These are phyloP conservation scores for Heliconius eleuchia DNA, from an alignment of 1,140 invertebrate genomes.

Conservation along the genomic window DNA sequence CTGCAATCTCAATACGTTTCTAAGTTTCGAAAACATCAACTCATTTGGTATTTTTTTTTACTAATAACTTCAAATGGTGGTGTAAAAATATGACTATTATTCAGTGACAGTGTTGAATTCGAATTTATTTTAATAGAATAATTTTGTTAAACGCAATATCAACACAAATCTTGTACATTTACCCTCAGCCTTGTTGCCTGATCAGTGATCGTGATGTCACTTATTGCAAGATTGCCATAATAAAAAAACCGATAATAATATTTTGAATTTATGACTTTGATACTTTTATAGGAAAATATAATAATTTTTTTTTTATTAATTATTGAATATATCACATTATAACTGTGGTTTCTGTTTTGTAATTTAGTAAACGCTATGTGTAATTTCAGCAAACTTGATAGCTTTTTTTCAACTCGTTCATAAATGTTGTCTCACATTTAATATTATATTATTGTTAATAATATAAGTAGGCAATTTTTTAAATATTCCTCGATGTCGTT, in stretches of 20 bases:
- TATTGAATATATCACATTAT: neutral
- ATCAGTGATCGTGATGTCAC: neutral
- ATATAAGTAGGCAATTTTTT: neutral
- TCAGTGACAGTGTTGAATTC: conserved; percentile 31
- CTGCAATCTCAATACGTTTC: conserved; percentile 14
- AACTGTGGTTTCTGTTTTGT: neutral
- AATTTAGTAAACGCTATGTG: neutral
- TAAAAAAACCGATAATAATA: conserved; percentile 5
- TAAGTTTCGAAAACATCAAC: neutral
- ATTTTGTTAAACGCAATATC: conserved; percentile 24
- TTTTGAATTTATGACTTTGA: conserved; percentile 9
- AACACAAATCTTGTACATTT: conserved; percentile 15
- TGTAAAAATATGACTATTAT: neutral
- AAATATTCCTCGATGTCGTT: neutral
- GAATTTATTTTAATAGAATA: conserved; percentile 33
- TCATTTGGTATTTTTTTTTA: neutral
- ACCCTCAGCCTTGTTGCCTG: conserved; percentile 28
- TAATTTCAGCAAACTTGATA: neutral
- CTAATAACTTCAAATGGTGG: neutral
- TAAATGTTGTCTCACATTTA: neutral
- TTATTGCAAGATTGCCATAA: neutral
- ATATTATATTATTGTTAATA: neutral
- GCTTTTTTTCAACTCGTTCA: neutral
- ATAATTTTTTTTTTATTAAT: neutral
- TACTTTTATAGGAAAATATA: conserved; percentile 8